Base-by-base conservation (phyloP, 2,113 vertebrate species). In the Aegotheles bennettii region DNA sequence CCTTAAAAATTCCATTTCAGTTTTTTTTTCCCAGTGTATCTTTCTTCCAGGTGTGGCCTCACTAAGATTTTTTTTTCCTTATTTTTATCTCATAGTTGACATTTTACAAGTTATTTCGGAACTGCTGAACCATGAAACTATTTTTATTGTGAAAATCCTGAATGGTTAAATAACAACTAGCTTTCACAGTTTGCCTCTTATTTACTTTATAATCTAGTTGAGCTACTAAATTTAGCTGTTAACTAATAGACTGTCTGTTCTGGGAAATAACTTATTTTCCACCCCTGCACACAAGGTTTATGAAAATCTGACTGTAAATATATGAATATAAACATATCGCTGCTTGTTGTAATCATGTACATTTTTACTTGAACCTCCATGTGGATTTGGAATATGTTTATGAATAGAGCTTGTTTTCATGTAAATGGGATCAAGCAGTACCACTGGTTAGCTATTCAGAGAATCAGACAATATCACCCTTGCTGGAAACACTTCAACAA, bases 321-420 rank as follows among this genome's bases (percentile, higher is more conserved):
- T 90, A 95, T 96, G 97, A 98, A 97, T 96, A 97, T 97, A 98
- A 98, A 98, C 97, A 97, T 97, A 97, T 95, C 59, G 19, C 95
- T 24, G 65, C 94, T 97, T 87, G 87, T 95, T 97, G 94, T 97
- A 97, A 97, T 97, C 96, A 96, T 95, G 97, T 61, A 95, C 93
- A 94, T 97, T 98, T 98, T 98, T 92, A 92, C 93, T 97, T 95
- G 96, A 97, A 97, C 83, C 94, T 97, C 94, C 96, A 92, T 96
- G 97, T 97, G 94, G 96, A 95, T 97, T 97, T 97, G 93, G 94
- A 97, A 97, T 90, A 96, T 92, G 95, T 95, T 95, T 96, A 96
- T 98, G 97, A 98, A 98, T 97, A 96, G 96, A 96, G 95, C 91
- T 97, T 97, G 97, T 98, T 98, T 98, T 97, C 97, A 98, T 98